Evolutionary conservation across 30 jellyfish, hydroid and myxozoan genomes (phyloP).

Genomic region (Chironex yamaguchii): DNA sequence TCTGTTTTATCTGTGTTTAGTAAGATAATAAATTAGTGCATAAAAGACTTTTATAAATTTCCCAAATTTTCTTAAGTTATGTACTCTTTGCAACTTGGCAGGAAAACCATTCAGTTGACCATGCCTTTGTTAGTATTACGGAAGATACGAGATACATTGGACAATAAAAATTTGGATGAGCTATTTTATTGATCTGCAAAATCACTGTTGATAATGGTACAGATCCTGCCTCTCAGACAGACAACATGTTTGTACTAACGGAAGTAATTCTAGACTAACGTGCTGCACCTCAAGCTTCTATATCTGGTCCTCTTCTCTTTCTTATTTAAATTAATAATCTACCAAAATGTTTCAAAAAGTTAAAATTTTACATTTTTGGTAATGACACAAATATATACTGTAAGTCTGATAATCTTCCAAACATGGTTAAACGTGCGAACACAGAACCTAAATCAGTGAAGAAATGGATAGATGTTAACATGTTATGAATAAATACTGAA

Average conservation of each 20-base stretch:
- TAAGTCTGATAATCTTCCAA: conserved; percentile 16
- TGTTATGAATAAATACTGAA: background rate
- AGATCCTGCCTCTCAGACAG: background rate
- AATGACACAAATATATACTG: conserved; percentile 53
- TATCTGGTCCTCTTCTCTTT: conserved; percentile 11
- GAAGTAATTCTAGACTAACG: conserved; percentile 31
- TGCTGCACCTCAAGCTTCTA: too few species aligned
- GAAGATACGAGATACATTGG: conserved; percentile 18
- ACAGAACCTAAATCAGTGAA: conserved; percentile 29
- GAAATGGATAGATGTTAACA: conserved; percentile 9
- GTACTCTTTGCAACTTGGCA: too few species aligned
- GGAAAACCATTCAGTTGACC: too few species aligned
- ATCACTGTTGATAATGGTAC: conserved; percentile 5
- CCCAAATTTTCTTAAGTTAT: too few species aligned
- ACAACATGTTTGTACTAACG: conserved; percentile 24
- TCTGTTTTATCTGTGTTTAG: conserved; percentile 29
- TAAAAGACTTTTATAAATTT: too few species aligned
- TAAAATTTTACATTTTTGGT: conserved; percentile 38
- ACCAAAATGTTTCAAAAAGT: conserved; percentile 27
- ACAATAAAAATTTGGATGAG: conserved; percentile 20
- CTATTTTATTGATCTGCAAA: conserved; percentile 8
- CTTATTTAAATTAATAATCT: conserved; percentile 33
- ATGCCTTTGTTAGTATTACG: conserved; percentile 17
- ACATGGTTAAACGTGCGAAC: conserved; percentile 10
- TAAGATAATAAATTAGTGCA: conserved; percentile 3